These are phyloP conservation scores for Xenopus borealis DNA, from an alignment of 2,113 vertebrate species.

Conservation along the genomic window DNA sequence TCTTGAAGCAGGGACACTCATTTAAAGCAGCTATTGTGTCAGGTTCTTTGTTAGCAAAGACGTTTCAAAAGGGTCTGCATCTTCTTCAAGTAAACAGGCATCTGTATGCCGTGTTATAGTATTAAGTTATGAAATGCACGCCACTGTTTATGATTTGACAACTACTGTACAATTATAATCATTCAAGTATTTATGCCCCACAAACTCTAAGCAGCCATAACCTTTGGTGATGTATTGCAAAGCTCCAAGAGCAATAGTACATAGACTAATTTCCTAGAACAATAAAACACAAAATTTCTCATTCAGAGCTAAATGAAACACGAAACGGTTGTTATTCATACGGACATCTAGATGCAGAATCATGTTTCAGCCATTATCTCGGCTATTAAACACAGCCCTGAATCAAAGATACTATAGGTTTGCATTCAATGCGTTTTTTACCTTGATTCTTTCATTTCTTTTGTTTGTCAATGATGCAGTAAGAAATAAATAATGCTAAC, in stretches of 20 bases:
- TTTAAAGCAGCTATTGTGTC: conserved; percentile 6
- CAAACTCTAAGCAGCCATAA: conserved; percentile 66
- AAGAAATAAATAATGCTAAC: conserved; percentile 45
- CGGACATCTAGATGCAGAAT: conserved; percentile 76
- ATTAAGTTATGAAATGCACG: conserved; percentile 36
- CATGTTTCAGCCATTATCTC: conserved; percentile 74
- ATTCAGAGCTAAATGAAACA: conserved; percentile 71
- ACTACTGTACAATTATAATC: conserved; percentile 66
- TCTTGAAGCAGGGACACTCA: neutral
- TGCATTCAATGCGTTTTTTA: conserved; percentile 56
- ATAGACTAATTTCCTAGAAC: conserved; percentile 75
- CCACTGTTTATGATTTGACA: conserved; percentile 65
- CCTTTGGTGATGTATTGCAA: conserved; percentile 71
- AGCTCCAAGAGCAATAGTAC: conserved; percentile 67
- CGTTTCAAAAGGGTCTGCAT: neutral
- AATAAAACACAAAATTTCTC: conserved; percentile 76
- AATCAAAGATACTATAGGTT: conserved; percentile 62
- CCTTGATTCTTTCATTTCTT: conserved; percentile 43
- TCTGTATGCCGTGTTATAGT: conserved; percentile 49
- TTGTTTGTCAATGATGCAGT: conserved; percentile 24
- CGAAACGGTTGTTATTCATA: conserved; percentile 68
- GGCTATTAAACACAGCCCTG: conserved; percentile 70
- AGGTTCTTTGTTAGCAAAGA: neutral
- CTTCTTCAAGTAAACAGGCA: conserved; percentile 45
- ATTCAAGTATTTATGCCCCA: conserved; percentile 64